Base-by-base conservation (phyloP, 2,113 vertebrate genomes). In the Pica pica region DNA sequence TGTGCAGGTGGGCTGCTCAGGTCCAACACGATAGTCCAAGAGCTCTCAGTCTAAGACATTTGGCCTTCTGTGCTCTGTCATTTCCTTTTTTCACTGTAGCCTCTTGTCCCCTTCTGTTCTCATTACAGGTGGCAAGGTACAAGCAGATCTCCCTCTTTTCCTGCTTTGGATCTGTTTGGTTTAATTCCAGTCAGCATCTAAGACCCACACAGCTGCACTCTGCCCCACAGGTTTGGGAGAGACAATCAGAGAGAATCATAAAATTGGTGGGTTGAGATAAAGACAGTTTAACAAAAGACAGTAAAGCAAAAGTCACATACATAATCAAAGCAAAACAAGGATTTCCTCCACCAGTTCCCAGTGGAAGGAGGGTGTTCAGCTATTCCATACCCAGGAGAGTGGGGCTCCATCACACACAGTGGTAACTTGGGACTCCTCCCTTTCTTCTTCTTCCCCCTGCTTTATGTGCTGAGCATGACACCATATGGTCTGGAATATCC, bases 21-120 rank as follows among this genome's bases (percentile, higher is more conserved):
- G n/a, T 57, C 12, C 3, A 81, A 23, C 5, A 8, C 7, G 18
- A 55, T n/a, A 78, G 1, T 11, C 4, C 21, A 33, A 31, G 30
- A 68, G 2, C 5, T 70, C 59, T 50, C 21, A 46, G 7, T 2
- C 27, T 27, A 7, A 57, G 18, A n/a, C 5, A 27, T 50, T 77
- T 63, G 79, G 2, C 12, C 14, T 68, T 69, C 30, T 7, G 0
- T n/a, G 2, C 13, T 57, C 28, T 31, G 26, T 73, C 1, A 2
- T 46, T 86, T 53, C 23, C 9, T 57, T 74, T 74, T 33, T 42
- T 16, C 23, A 37, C 31, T 19, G 8, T 57, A 7, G 16, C 22
- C 24, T 69, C 37, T 70, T 56, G 3, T 1, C 4, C 2, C 1
- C 0, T 17, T 57, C 1, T 1, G 12, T 87, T 83, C 2, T 31